Percentiles rank a stretch among this genome's conserved stretches.
These are phyloP conservation scores for Boulengeromyrus knoepffleri DNA, from an alignment of 2,113 vertebrate genomes.

Conservation along the genomic window DNA sequence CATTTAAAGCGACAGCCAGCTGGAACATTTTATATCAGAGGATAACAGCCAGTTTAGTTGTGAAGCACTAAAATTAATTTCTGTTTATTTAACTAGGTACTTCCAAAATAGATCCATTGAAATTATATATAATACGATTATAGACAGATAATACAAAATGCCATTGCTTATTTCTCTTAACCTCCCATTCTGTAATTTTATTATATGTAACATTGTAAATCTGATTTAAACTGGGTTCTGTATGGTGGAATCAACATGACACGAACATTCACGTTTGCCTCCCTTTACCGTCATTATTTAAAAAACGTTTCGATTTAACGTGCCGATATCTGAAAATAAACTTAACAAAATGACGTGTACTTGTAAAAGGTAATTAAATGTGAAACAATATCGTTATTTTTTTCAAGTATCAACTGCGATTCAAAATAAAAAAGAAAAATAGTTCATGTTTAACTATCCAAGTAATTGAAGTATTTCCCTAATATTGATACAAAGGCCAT, in stretches of 20 bases:
- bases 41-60: neutral
- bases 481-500: neutral
- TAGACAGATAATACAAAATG: neutral
- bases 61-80: neutral
- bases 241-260: neutral
- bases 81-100: neutral
- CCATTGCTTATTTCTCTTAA: neutral
- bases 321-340: neutral
- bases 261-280: neutral
- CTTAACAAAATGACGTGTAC: neutral
- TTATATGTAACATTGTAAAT: neutral
- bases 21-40: neutral
- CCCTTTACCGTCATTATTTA: neutral
- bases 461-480: neutral
- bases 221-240: neutral
- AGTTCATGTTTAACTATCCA: neutral
- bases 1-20: neutral
- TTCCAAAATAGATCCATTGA: neutral
- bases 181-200: neutral
- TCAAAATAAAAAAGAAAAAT: neutral
- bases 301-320: neutral
- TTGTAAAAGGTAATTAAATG: neutral
- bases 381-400: neutral
- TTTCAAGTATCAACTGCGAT: neutral
- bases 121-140: neutral